Evolutionary conservation across 1,140 invertebrate genomes (phyloP), one percentile per base, ranked within the genome.

Genomic region (Anadara kagoshimensis): DNA sequence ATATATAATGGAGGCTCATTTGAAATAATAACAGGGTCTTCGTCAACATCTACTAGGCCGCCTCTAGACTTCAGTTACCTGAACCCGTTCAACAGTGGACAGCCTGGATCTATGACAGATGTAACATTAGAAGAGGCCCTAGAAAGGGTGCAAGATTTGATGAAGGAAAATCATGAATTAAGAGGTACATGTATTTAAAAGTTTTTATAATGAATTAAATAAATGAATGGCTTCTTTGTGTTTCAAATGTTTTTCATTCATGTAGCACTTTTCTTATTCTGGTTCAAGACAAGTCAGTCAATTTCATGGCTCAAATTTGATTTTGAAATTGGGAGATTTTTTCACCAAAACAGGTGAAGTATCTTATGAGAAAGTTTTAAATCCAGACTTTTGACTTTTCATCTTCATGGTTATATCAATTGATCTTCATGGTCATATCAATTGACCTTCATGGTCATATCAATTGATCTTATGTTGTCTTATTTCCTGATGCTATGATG

Each of bases 91-190:
- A 29, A 36, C 10, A 54, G 62, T 29, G 62, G 63, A 44, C 63
- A 54, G 43, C 75, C 62, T 18, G 36, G 59, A n/a, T 75, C 73
- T 22, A 72, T 83, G 57, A 83, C 78, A 22, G 79, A 81, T 45
- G 59, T 83, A 12, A 75, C 78, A 18, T 67, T 81, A 62, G 79
- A 83, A 51, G 79, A 83, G 63, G 81, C 79, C 3, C 29, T 81
- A 16, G 49, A 76, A 0, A 77, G 78, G 53, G 74, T 83, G 29
- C 79, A 78, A 41, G 81, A 81, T 53, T 69, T 83, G 54, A 64
- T 69, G 45, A 67, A 71, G 26, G 81, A 83, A 64, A 83, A 83
- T 54, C 65, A 70, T 18, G 79, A 75, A 41, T 62, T 81, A 12
- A 78, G 76, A 81, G 79, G 81, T 83, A 57, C 22, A 47, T 29